Conservation (phyloP, 2,888 invertebrate species). For the Danaus chrysippus region DNA sequence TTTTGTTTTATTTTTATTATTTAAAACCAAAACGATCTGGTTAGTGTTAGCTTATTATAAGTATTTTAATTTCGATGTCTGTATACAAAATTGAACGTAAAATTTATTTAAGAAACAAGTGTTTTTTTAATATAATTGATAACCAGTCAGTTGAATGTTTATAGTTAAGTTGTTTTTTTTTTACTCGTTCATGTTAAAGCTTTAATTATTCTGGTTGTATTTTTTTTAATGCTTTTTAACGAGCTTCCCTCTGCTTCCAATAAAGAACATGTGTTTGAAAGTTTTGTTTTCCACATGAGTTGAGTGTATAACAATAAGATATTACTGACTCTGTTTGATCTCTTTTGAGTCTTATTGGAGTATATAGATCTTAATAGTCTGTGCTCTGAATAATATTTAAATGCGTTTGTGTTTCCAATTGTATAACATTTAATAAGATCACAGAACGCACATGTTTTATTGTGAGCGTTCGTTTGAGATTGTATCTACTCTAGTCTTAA, state of each 20-base stretch:
- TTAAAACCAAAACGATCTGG: not conserved
- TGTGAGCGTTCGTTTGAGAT: slow-evolving; percentile 42
- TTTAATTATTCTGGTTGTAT: slow-evolving; percentile 18
- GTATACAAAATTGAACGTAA: not conserved
- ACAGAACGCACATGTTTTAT: slow-evolving; percentile 38
- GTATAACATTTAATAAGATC: not conserved
- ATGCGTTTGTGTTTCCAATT: not conserved
- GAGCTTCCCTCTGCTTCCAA: slow-evolving; percentile 23
- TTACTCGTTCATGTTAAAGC: not conserved
- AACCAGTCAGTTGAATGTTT: not conserved
- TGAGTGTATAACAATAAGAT: too few species aligned
- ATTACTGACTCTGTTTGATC: too few species aligned
- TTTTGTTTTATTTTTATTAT: not conserved
- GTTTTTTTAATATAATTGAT: not conserved
- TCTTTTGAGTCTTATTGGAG: too few species aligned
- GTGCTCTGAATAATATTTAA: not conserved
- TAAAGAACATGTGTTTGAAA: slow-evolving; percentile 16
- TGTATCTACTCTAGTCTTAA: slow-evolving; percentile 54
- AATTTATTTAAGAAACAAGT: too few species aligned
- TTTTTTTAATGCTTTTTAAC: slow-evolving; percentile 6
- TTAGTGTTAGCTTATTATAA: not conserved
- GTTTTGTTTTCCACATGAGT: slow-evolving; percentile 13
- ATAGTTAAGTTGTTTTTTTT: slow-evolving; percentile 1
- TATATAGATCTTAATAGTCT: too few species aligned
- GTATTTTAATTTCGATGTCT: not conserved